Conservation (phyloP, 2,113 vertebrate genomes). For the Aptenodytes forsteri region DNA sequence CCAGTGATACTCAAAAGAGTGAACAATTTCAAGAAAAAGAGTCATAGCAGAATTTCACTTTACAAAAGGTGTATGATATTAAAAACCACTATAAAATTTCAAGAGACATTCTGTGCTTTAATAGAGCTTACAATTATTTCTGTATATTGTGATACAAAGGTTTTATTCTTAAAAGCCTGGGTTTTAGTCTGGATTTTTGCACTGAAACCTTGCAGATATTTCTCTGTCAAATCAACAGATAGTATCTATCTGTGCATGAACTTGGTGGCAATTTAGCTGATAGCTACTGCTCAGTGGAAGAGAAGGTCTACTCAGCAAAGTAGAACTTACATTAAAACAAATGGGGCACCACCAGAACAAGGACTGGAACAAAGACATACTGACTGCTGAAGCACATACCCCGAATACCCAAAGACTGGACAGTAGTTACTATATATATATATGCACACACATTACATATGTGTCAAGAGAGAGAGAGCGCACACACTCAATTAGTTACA, state of each 20-base stretch:
- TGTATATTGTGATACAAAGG: neutral
- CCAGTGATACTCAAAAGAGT: neutral
- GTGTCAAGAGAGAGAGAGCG: too few species aligned
- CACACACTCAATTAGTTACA: fast-evolving
- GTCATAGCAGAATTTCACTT: neutral
- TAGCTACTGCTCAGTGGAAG: neutral
- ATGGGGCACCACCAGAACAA: neutral
- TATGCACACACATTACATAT: fast-evolving
- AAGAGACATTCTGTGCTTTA: neutral
- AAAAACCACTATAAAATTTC: neutral
- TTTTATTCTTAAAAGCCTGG: neutral
- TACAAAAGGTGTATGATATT: neutral
- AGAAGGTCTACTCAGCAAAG: neutral
- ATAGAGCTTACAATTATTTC: neutral
- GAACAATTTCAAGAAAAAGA: neutral
- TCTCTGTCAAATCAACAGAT: neutral
- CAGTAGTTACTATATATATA: neutral
- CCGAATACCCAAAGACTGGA: neutral
- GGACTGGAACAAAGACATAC: neutral
- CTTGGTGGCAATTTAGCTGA: neutral
- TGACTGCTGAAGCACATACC: neutral
- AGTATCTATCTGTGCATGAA: neutral
- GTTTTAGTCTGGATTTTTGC: neutral
- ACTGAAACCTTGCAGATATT: neutral
- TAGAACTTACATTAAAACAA: neutral